Evolutionary conservation across 1,140 invertebrate species (phyloP).

Genomic region (Apolygus lucorum): DNA sequence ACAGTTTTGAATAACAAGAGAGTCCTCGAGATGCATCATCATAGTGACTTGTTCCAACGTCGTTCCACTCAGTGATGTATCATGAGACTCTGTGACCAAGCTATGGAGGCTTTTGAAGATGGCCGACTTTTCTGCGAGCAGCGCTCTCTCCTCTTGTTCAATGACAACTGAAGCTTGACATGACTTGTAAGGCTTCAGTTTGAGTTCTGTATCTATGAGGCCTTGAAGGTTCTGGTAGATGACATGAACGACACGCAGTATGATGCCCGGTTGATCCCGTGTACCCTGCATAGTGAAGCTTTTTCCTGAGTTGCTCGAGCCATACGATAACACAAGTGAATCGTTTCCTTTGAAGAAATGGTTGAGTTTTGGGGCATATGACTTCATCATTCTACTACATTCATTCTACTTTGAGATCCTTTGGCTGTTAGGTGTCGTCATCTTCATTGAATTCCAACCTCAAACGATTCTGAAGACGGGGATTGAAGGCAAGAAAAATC

Average conservation of each 20-base stretch:
- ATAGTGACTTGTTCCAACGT: not conserved
- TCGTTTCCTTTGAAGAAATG: not conserved
- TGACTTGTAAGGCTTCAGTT: not conserved
- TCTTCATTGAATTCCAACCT: too few species aligned
- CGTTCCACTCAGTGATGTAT: not conserved
- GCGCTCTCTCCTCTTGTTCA: not conserved
- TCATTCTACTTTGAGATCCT: too few species aligned
- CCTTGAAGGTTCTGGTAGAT: not conserved
- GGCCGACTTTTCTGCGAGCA: not conserved
- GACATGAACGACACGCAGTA: not conserved
- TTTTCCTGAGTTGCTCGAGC: not conserved
- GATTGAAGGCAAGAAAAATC: too few species aligned
- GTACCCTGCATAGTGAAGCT: constrained; percentile 5
- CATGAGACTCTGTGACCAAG: not conserved
- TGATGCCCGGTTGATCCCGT: not conserved
- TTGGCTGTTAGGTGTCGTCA: too few species aligned
- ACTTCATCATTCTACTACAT: too few species aligned
- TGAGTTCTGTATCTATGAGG: not conserved
- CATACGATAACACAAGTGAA: not conserved
- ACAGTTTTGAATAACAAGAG: too few species aligned
- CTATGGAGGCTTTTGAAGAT: not conserved
- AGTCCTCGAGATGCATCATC: not conserved
- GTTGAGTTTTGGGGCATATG: too few species aligned
- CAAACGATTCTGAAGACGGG: too few species aligned
- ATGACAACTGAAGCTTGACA: not conserved